Base-by-base conservation (phyloP, 2,888 invertebrate species). In the Erynnis tages region DNA sequence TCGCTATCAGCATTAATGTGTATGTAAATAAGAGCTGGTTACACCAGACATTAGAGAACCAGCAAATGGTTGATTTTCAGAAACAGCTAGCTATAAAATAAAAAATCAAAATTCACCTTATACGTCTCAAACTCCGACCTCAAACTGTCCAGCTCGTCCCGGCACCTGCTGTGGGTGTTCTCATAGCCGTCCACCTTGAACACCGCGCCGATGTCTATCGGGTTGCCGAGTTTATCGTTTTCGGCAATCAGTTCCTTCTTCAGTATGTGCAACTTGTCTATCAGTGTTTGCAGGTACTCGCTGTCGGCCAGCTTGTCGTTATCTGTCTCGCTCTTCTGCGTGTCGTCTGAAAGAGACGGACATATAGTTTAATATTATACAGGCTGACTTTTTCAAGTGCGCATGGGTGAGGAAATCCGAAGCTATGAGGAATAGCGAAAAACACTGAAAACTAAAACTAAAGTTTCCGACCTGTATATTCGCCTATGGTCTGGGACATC, bases 91-190 rank as follows among this genome's bases (percentile, higher is more conserved):
- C n/a, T n/a, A n/a, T n/a, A n/a, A n/a, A n/a, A n/a, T n/a, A n/a
- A n/a, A n/a, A n/a, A n/a, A n/a, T n/a, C n/a, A n/a, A n/a, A n/a
- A 59, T 68, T 71, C 93, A 60, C 69, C 72, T 93, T 94, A 60
- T 92, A 93, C 30, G 86, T 76, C 58, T 96, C 95, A 67, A 93
- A 93, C 63, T 95, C 94, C 32, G 91, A 85, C 61, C 91, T 91
- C 13, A 94, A 70, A 21, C 73, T 83, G 10, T 92, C 91, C 40
- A 92, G 89, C 59, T 94, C 94, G 49, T 93, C 92, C 63, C 91
- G 90, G 64, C 94, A 95, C 49, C 87, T 90, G 0, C 71, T 64
- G 62, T 93, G 93, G 13, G 81, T 53, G 38, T 84, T 77, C 19
- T 84, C 81, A 41, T 81, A 83, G 0, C 76, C 79, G 29, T 84